phyloP scores from a whole-genome alignment of 2,888 invertebrate genomes.

The Uropetala carovei region DNA sequence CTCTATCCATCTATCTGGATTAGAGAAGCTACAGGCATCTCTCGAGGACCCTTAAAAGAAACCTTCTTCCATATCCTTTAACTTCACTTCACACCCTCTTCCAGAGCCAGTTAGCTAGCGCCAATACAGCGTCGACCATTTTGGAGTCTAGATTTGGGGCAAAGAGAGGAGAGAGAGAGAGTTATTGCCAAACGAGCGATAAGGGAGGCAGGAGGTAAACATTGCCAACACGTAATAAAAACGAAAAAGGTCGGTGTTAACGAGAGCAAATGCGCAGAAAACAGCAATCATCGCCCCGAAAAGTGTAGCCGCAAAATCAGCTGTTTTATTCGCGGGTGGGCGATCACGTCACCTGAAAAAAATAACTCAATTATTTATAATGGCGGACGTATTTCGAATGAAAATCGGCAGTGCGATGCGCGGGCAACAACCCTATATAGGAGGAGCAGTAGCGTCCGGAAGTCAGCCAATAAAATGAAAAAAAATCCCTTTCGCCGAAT shows the following conservation, averaged over 20 bases:
- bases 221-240: background rate
- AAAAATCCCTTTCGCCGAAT: background rate
- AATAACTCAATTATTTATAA: background rate
- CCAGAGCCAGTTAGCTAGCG: background rate
- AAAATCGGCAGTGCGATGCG: background rate
- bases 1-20: conserved; percentile 45
- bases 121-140: background rate
- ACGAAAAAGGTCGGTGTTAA: background rate
- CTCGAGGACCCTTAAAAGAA: background rate
- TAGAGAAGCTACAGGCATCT: conserved; percentile 40
- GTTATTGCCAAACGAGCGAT: background rate
- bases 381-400: background rate
- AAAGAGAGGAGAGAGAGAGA: background rate
- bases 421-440: background rate
- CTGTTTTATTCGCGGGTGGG: too few species aligned
- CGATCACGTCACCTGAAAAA: too few species aligned
- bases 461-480: background rate
- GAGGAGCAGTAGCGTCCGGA: background rate
- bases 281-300: too few species aligned
- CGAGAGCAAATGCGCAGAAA: too few species aligned
- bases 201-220: conserved; percentile 19
- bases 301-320: too few species aligned
- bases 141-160: background rate
- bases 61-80: background rate
- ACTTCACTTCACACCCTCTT: background rate